Percentiles rank a stretch among this genome's conserved stretches.
Evolutionary conservation across 2,113 vertebrate genomes (phyloP).

Genomic region (Plecotus auritus): DNA sequence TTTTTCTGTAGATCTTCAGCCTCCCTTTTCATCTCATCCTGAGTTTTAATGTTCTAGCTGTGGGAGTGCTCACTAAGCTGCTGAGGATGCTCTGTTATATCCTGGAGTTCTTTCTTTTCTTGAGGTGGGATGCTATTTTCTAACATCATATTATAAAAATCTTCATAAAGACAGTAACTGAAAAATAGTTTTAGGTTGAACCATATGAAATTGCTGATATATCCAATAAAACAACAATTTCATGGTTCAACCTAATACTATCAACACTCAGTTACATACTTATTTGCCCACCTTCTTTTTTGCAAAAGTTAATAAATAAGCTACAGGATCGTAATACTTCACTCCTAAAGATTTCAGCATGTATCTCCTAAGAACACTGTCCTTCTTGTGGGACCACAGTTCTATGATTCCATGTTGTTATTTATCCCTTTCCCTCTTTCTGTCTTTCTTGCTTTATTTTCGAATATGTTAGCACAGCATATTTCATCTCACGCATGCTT

Average conservation of each 20-base stretch:
- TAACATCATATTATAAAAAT: neutral
- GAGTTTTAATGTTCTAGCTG: neutral
- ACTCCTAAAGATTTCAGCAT: neutral
- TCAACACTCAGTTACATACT: neutral
- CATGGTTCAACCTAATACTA: neutral
- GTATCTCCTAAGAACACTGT: neutral
- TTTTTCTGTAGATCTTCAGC: neutral
- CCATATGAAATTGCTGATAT: neutral
- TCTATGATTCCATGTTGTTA: neutral
- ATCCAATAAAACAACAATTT: neutral
- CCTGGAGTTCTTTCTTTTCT: neutral
- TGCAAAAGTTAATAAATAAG: neutral
- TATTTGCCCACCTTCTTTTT: neutral
- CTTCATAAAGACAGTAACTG: neutral
- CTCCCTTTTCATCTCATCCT: constrained; percentile 15
- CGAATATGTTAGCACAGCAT: accelerated
- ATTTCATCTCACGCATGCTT: accelerated
- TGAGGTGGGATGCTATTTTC: neutral
- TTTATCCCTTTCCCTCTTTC: neutral
- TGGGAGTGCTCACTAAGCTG: neutral
- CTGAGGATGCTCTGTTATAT: neutral
- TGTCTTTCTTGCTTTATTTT: neutral
- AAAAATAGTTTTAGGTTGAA: neutral
- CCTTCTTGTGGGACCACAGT: neutral
- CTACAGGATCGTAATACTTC: neutral